Evolutionary conservation across 2,888 invertebrate genomes (phyloP).

Genomic region (Mesorhabditis spiculigera): DNA sequence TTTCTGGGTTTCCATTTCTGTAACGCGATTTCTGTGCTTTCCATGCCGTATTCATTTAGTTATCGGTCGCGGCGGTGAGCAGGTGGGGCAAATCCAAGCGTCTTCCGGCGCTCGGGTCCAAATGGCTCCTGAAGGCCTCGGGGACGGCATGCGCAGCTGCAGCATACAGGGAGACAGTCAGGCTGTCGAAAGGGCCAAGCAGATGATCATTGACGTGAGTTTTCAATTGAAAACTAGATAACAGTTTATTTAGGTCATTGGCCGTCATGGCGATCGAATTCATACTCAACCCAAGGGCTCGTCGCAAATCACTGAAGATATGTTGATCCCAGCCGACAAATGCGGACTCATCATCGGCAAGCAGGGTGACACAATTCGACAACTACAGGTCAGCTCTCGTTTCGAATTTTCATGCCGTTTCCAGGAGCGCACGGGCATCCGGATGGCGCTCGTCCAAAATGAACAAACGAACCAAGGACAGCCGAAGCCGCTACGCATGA

Average conservation of each 20-base stretch:
- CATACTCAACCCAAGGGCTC: no score
- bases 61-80: conserved; percentile 92
- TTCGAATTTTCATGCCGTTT: conserved; percentile 58
- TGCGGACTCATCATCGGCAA: conserved; percentile 96
- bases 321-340: conserved; percentile 93
- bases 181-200: conserved; percentile 61
- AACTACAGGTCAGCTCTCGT: conserved; percentile 65
- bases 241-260: background rate
- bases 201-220: conserved; percentile 69
- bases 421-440: conserved; percentile 90
- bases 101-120: conserved; percentile 95
- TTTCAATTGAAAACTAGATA: conserved; percentile 59
- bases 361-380: conserved; percentile 93
- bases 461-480: conserved; percentile 81
- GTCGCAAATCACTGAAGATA: conserved; percentile 68
- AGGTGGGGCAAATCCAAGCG: conserved; percentile 86
- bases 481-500: conserved; percentile 88
- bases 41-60: conserved; percentile 65
- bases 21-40: no score
- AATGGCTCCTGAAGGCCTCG: conserved; percentile 69
- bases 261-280: no score
- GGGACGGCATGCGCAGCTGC: conserved; percentile 20
- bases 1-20: no score
- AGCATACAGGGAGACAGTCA: conserved; percentile 34
- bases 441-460: conserved; percentile 92